Evolutionary conservation across 2,888 invertebrate genomes (phyloP), one percentile per base, ranked within the genome.

Genomic region (Aphodius granarius): DNA sequence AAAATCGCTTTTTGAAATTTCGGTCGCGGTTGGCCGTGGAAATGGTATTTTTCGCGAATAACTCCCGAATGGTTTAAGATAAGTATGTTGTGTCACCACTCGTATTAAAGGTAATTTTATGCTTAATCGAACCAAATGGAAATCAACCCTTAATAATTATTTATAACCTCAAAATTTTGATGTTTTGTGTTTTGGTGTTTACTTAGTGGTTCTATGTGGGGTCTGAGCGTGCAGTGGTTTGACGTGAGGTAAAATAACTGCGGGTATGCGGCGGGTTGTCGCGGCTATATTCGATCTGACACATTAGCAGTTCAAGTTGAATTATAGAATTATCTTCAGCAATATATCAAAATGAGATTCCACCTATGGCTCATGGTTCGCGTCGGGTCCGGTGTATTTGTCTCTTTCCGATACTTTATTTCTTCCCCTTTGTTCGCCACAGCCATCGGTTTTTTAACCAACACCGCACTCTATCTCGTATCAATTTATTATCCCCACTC

Each of bases 301-400:
- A 66, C 66, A 66, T 66, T 66, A 66, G 66, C 66, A 21, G 66
- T 18, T 66, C 66, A 66, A 19, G 15, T 66, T 66, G 66, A 66
- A 66, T 66, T 66, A 66, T 66, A 19, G 66, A 66, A 66, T 66
- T 66, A 66, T 66, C 66, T 66, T 15, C 66, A 21, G 21, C 66
- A 19, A 66, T 66, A 66, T 66, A 66, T 66, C 66, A 66, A 66
- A 66, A 66, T 66, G 66, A 43, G 43, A 43, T 43, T 43, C 43
- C 43, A 43, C 43, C 43, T 43, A 43, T 43, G 43, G 43, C 43
- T 43, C 43, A 43, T 43, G 43, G 43, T 2, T 13, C 43, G 43
- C 43, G 43, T 3, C 43, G 43, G 43, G 43, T 43, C 43, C 43
- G 43, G 43, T 43, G 43, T 43, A 43, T 43, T 43, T 43, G 43